Evolutionary conservation across 2,113 vertebrate genomes (phyloP), one percentile per base, ranked within the genome.

Genomic region (Chaetura pelagica): DNA sequence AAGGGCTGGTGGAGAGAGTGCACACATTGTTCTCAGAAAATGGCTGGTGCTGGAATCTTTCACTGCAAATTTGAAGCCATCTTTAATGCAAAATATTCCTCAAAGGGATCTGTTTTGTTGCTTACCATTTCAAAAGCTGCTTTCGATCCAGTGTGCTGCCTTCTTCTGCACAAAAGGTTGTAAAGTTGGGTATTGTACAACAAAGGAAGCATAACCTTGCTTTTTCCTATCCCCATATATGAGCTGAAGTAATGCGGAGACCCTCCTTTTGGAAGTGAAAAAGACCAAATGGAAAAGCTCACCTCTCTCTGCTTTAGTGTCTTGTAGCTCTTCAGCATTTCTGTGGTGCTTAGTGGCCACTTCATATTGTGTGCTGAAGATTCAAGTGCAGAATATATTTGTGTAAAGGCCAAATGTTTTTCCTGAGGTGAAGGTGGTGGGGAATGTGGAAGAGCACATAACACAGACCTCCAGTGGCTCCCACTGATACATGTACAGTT

Each of bases 71-170:
- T 58, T 62, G 49, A 92, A 91, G 57, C 52, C 24, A 54, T 78
- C 79, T 91, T 91, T 94, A 96, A 94, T 96, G 94, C 49, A 95
- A 68, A 92, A 94, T 97, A 88, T 94, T 95, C 81, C 96, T 95
- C 73, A 57, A 81, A 93, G 96, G 96, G 95, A 44, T 94, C 95
- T 96, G 57, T 2, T 58, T 83, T 91, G 57, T 54, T 81, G 57
- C 64, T 92, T 83, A 34, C 44, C 32, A 9, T 94, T 94, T 71
- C 63, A 85, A 92, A 95, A 91, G 46, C 57, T 79, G 44, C 62
- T 83, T 93, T 95, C 61, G 68, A 24, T 84, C 52, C 74, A 58
- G 5, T 38, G 46, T 61, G 27, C 38, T 92, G 46, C 73, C 23
- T 55, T 79, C 49, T 66, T 81, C 64, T 2, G 2, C 84, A 62